Evolutionary conservation across 2,888 invertebrate genomes (phyloP).

Genomic region (Synergus laeviventris): DNA sequence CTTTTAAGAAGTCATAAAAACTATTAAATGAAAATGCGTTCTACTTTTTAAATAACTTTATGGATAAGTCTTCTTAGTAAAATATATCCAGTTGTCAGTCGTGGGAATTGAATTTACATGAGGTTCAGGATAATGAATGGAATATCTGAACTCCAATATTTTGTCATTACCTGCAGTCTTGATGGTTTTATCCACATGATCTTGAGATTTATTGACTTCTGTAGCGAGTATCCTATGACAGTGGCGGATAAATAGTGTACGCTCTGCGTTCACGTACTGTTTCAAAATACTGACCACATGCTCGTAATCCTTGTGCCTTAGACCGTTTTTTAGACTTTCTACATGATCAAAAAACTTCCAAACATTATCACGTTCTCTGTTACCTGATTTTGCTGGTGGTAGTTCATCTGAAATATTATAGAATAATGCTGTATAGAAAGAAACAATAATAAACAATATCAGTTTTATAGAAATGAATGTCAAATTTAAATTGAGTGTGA

Average conservation of each 20-base stretch:
- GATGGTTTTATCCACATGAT: neutral
- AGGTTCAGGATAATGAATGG: neutral
- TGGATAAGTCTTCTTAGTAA: neutral
- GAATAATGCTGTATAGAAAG: neutral
- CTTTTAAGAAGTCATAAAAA: neutral
- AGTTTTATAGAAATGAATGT: neutral
- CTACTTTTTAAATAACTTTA: neutral
- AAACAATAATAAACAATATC: neutral
- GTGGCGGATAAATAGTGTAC: constrained; percentile 4
- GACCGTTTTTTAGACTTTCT: neutral
- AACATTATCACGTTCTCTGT: neutral
- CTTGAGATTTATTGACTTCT: constrained; percentile 30
- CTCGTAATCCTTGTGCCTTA: neutral
- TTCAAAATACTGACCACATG: constrained; percentile 15
- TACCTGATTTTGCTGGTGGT: neutral
- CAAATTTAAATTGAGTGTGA: neutral
- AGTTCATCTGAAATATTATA: neutral
- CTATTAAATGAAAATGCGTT: neutral
- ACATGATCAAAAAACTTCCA: constrained; percentile 34
- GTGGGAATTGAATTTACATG: neutral
- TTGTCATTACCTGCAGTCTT: constrained; percentile 26
- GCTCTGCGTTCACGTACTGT: neutral
- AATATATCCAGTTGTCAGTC: neutral
- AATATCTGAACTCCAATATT: constrained; percentile 4
- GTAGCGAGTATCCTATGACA: constrained; percentile 3